Evolutionary conservation across 2,797 vertebrate species (phyloP), one percentile per base, ranked within the genome.

Genomic region (Paramormyrops hopkinsi): DNA sequence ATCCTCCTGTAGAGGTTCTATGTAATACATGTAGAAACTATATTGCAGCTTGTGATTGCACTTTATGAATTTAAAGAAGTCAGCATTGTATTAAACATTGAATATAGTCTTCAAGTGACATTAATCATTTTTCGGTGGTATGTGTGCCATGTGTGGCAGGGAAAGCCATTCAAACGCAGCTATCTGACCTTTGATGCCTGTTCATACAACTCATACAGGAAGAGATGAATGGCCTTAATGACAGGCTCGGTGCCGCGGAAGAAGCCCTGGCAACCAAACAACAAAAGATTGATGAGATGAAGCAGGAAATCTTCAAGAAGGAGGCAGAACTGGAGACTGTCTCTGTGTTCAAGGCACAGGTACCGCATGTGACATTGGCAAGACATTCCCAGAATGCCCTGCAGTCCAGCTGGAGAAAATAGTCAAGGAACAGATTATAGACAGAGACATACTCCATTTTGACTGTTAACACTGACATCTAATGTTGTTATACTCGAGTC

Each of bases 311-410:
- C 17, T 94, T 92, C 62, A 94, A 95, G 90, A 98, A 98, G 92
- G 97, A 98, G 91, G 96, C 97, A 87, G 97, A 98, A n/a, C 95
- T 98, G 91, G 98, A 99, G 90, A 98, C 97, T 1, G 94, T 99
- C 91, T 93, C 96, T 9, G 94, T 99, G 59, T 98, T 99, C 59
- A 94, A 97, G 93, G 97, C 97, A 88, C 98, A 99, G 97, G 98
- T 99, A 87, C 85, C 22, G 12, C 73, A 33, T 41, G n/a, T 53
- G 53, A 41, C 48, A 25, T 1, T 46, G 53, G 25, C 33, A 50
- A n/a, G n/a, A 46, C 14, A 50, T 37, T 54, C 51, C 53, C 65
- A 79, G 19, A 83, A 62, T 82, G 37, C 4, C 41, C 14, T 41
- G 53, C 25, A 89, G 54, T 59, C 84, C 19, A 62, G 12, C 6